phyloP scores from a whole-genome alignment of 2,797 vertebrate species.

The Hypotaenidia okinawae region DNA sequence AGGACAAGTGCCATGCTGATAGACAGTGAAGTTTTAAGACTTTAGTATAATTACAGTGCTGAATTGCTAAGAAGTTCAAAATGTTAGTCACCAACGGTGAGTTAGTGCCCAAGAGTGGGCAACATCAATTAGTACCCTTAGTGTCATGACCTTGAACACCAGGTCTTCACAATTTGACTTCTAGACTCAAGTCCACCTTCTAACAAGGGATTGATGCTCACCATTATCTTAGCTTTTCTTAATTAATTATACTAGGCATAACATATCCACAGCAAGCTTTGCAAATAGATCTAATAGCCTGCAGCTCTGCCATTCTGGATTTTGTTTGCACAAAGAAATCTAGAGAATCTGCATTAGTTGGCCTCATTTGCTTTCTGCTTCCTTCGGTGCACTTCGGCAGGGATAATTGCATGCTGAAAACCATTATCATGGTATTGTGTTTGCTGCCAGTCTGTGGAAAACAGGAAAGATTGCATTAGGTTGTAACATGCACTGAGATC shows the following conservation, averaged over 20 bases:
- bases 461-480: constrained; percentile 32
- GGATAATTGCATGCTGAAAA: constrained; percentile 37
- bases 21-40: neutral
- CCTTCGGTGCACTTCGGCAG: constrained; percentile 47
- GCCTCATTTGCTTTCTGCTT: constrained; percentile 63
- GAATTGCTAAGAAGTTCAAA: neutral
- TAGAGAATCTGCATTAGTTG: constrained; percentile 21
- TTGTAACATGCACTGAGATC: constrained; percentile 16
- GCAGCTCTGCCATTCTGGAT: constrained; percentile 66
- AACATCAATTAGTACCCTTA: neutral
- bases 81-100: neutral
- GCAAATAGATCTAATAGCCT: constrained; percentile 42
- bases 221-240: neutral
- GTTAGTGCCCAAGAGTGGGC: neutral
- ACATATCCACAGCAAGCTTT: constrained; percentile 17
- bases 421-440: constrained; percentile 32
- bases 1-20: neutral
- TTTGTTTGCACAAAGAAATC: constrained; percentile 54
- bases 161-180: neutral
- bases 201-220: neutral
- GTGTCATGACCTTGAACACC: neutral
- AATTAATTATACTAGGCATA: neutral
- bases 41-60: neutral
- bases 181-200: neutral
- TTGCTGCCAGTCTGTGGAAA: constrained; percentile 33